Conservation (phyloP, 2,797 vertebrate genomes). For the Gadopsis bispinosus region DNA sequence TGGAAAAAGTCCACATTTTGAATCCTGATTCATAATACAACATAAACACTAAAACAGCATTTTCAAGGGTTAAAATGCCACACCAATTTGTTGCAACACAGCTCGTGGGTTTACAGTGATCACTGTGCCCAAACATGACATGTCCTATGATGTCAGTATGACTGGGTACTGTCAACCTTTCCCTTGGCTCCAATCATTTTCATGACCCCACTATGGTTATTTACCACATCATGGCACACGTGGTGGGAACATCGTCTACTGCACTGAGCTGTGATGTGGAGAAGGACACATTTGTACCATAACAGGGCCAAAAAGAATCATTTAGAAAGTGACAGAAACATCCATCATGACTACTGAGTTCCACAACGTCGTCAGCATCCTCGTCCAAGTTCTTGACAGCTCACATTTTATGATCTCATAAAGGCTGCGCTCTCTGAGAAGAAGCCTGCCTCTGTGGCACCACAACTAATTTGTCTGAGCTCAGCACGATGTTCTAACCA, state of each 20-base stretch:
- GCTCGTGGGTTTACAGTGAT: slow-evolving; percentile 41
- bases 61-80: slow-evolving; percentile 38
- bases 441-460: slow-evolving; percentile 52
- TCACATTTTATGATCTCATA: slow-evolving; percentile 74
- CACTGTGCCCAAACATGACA: slow-evolving; percentile 62
- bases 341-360: slow-evolving; percentile 67
- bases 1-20: slow-evolving; percentile 16
- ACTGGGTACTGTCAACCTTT: slow-evolving; percentile 73
- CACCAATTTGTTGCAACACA: slow-evolving; percentile 26
- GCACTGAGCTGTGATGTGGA: slow-evolving; percentile 66
- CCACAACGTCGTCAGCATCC: slow-evolving; percentile 34
- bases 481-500: slow-evolving; percentile 55
- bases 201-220: slow-evolving; percentile 59
- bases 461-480: slow-evolving; percentile 59
- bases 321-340: slow-evolving; percentile 66
- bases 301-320: slow-evolving; percentile 58
- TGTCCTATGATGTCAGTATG: slow-evolving; percentile 74
- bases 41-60: slow-evolving; percentile 21
- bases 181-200: slow-evolving; percentile 67
- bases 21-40: slow-evolving; percentile 13
- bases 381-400: slow-evolving; percentile 70
- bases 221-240: slow-evolving; percentile 64
- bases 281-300: slow-evolving; percentile 43
- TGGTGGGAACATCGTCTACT: slow-evolving; percentile 73
- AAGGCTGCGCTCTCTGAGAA: slow-evolving; percentile 48